Percentiles rank a stretch among this genome's conserved stretches.
phyloP scores from a whole-genome alignment of 2,113 vertebrate genomes.

The Oriolus oriolus region DNA sequence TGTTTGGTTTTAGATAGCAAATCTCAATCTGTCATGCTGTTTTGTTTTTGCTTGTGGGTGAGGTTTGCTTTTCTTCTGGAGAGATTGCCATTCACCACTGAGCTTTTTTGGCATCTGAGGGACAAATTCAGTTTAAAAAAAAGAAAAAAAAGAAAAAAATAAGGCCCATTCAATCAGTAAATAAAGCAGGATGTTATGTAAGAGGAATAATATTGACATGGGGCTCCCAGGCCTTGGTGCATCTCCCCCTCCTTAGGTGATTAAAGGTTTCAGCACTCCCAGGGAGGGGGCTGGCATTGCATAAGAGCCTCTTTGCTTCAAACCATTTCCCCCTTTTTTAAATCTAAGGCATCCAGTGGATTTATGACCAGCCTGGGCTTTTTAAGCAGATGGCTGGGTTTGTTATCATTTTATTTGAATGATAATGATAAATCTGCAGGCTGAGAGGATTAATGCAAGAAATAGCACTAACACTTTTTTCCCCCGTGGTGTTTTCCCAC shows the following conservation, averaged over 20 bases:
- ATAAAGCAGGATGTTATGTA: conserved; percentile 56
- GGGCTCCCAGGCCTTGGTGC: neutral
- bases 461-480: neutral
- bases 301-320: conserved; percentile 44
- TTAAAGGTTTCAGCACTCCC: conserved; percentile 63
- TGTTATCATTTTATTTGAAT: conserved; percentile 1
- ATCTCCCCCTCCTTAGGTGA: conserved; percentile 55
- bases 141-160: neutral
- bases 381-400: conserved; percentile 34
- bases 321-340: conserved; percentile 40
- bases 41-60: neutral
- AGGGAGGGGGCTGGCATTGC: conserved; percentile 25
- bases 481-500: neutral
- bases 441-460: conserved; percentile 33
- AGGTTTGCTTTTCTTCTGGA: conserved; percentile 22
- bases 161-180: neutral
- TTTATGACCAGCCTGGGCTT: conserved; percentile 5
- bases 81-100: conserved; percentile 24
- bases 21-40: conserved; percentile 32
- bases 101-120: conserved; percentile 38
- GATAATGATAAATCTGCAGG: neutral
- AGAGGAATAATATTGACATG: conserved; percentile 45
- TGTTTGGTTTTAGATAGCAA: conserved; percentile 63
- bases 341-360: conserved; percentile 32
- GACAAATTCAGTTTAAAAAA: neutral